Evolutionary conservation across 37 sponge, comb jelly and placozoan species (phyloP).

Genomic region (Bolinopsis microptera): DNA sequence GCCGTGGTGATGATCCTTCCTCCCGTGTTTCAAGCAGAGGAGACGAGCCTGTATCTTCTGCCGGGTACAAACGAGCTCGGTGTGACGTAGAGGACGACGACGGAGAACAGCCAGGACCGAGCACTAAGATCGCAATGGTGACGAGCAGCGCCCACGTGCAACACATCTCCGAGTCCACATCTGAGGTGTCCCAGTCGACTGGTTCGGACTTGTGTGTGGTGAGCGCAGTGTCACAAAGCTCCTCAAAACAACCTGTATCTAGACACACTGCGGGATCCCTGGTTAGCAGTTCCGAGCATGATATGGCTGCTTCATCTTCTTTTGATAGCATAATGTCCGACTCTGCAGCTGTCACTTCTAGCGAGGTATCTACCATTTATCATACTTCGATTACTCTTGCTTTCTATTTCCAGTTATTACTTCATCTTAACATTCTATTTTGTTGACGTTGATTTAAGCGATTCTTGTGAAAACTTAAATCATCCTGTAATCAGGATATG

Average conservation of each 20-base stretch:
- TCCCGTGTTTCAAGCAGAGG: conserved; percentile 4
- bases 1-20: conserved; percentile 34
- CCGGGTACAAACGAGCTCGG: conserved; percentile 28
- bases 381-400: too few relatives aligned
- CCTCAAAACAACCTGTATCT: background rate
- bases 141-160: conserved; percentile 49
- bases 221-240: conserved; percentile 29
- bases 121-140: conserved; percentile 61
- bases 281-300: conserved; percentile 21
- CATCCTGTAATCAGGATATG: too few relatives aligned
- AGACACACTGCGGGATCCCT: background rate
- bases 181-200: conserved; percentile 42
- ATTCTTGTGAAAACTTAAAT: too few relatives aligned
- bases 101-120: conserved; percentile 49
- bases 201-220: background rate
- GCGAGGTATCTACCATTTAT: background rate
- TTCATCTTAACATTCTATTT: too few relatives aligned
- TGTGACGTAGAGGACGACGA: conserved; percentile 65
- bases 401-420: too few relatives aligned
- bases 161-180: background rate
- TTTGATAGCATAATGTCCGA: background rate
- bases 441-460: too few relatives aligned
- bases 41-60: conserved; percentile 39
- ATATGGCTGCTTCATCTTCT: background rate
- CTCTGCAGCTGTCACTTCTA: conserved; percentile 21